Conservation (phyloP, 1,140 invertebrate species). For the Capitella teleta region DNA sequence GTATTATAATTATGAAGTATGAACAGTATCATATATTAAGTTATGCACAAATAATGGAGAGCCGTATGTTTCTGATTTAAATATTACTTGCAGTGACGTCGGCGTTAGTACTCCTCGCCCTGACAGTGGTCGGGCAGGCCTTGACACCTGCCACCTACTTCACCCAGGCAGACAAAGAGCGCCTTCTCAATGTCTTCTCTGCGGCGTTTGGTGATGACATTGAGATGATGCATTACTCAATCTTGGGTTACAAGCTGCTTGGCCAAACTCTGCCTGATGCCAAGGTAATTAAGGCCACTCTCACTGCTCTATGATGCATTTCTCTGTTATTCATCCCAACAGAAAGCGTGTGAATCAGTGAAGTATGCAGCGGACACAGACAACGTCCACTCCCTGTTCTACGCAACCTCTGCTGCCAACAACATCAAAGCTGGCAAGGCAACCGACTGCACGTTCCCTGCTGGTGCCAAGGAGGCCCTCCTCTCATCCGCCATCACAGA, state of each 20-base stretch:
- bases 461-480: conserved; percentile 22
- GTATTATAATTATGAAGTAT: too few relatives aligned
- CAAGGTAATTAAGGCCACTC: conserved; percentile 44
- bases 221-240: conserved; percentile 46
- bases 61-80: too few relatives aligned
- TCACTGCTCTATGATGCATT: conserved; percentile 2
- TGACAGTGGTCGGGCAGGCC: conserved; percentile 32
- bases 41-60: too few relatives aligned
- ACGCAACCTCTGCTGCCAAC: conserved; percentile 46
- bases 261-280: conserved; percentile 42
- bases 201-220: conserved; percentile 38
- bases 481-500: conserved; percentile 43
- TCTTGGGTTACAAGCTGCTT: conserved; percentile 47
- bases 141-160: conserved; percentile 46
- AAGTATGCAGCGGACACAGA: conserved; percentile 35
- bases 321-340: conserved; percentile 2
- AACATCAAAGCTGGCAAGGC: conserved; percentile 18
- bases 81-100: conserved; percentile 27
- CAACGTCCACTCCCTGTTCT: conserved; percentile 47
- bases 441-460: neutral
- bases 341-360: conserved; percentile 49
- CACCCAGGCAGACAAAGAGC: conserved; percentile 44
- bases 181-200: conserved; percentile 48
- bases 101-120: conserved; percentile 27
- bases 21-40: too few relatives aligned